Base-by-base conservation (phyloP, 1,140 invertebrate genomes). In the Lepidostoma basale region DNA sequence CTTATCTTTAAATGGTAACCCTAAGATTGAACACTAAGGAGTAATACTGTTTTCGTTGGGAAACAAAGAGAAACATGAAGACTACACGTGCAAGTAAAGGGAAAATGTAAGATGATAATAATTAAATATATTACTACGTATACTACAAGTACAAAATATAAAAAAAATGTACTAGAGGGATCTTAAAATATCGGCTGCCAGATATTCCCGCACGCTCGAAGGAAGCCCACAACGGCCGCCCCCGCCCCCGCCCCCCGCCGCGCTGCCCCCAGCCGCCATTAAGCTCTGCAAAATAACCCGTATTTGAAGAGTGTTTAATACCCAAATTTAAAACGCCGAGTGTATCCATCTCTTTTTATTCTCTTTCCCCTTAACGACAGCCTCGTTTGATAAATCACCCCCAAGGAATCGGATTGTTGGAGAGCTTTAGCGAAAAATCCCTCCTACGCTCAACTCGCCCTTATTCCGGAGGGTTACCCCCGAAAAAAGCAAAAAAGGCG, bases 351-450 rank as follows among this genome's bases (percentile, higher is more conserved):
- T n/a, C 49, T 54, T 54, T 54, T 54, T 36, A n/a, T 54, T 26
- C 49, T 14, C 49, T 56, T 52, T 44, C 49, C 45, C 62, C 40
- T 23, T 58, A 67, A 59, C 62, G 60, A 62, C 60, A 62, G 70
- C 58, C 70, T 72, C 70, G 65, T 72, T 72, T 72, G 70, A 72
- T 72, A 72, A 72, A 72, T 72, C 70, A 66, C 66, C 70, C 70
- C 70, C 66, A 72, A 72, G 70, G 70, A 72, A 68, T 71, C 36
- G 26, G 49, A 52, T 22, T 18, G 36, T 58, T 28, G 49, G 39
- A 36, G 39, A 56, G 23, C 23, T 65, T 56, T 40, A 26, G 33
- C 30, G 23, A 44, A 62, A 62, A 45, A 16, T 42, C 39, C 25
- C 16, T 44, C 25, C 26, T 30, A 28, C 39, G 18, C 16, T 47